Evolutionary conservation across 53 echinoderm and acorn worm genomes (phyloP).

Genomic region (Temnopleurus reevesii): DNA sequence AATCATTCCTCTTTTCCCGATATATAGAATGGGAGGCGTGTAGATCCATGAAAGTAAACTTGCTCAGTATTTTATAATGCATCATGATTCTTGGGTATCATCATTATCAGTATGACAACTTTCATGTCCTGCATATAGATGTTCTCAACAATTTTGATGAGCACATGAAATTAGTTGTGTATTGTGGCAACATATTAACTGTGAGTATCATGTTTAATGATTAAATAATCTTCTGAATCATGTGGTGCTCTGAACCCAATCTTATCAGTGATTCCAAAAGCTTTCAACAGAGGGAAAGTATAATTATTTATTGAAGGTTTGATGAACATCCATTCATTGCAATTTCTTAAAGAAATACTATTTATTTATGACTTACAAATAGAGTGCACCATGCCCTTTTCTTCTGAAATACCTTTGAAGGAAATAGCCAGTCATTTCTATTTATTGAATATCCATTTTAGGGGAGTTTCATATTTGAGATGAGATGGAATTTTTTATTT

Average conservation of each 20-base stretch:
- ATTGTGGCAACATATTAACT: not conserved
- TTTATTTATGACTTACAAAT: constrained; percentile 14
- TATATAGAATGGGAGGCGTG: too few relatives aligned
- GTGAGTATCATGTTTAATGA: not conserved
- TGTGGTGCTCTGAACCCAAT: not conserved
- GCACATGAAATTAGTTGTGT: not conserved
- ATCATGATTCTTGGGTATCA: too few relatives aligned
- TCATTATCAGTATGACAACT: too few relatives aligned
- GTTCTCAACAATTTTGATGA: too few relatives aligned
- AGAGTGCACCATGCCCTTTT: not conserved
- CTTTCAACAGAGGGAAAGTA: too few relatives aligned
- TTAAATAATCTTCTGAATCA: not conserved
- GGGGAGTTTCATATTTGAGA: not conserved
- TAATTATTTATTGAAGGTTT: too few relatives aligned
- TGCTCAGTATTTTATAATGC: too few relatives aligned
- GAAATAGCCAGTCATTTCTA: constrained; percentile 30
- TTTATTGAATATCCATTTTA: constrained; percentile 40
- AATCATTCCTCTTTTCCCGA: too few relatives aligned
- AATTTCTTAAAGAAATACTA: not conserved
- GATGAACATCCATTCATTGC: not conserved
- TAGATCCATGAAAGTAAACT: too few relatives aligned
- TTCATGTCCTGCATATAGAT: too few relatives aligned
- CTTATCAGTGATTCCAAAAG: too few relatives aligned
- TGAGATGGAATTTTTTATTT: too few relatives aligned
- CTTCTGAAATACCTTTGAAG: constrained; percentile 33